A percentile compares a stretch with the other conserved stretches of the same genome.
Conservation (phyloP, 2,888 invertebrate species). For the Tubulanus polymorphus region DNA sequence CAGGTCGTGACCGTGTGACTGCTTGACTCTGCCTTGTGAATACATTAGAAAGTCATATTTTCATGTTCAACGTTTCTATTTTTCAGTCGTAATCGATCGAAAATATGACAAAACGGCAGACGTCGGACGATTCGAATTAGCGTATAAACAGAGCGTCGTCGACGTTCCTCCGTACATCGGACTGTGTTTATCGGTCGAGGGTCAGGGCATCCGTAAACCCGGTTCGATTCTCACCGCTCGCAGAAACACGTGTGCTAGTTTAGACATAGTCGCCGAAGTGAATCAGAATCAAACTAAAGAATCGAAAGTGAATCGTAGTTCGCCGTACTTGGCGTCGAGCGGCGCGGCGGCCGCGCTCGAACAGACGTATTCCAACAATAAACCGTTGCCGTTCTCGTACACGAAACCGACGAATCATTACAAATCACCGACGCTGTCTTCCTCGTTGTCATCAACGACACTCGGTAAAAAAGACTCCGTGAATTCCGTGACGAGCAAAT, state of each 20-base stretch:
- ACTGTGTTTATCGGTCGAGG: slow-evolving; percentile 45
- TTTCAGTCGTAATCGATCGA: slow-evolving; percentile 52
- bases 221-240: no score
- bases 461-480: neutral
- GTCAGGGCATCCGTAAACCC: slow-evolving; percentile 32
- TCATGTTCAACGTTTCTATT: slow-evolving; percentile 4
- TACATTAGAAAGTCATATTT: neutral
- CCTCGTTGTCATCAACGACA: neutral
- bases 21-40: no score
- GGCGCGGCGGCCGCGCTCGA: neutral
- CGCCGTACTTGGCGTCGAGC: neutral
- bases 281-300: neutral
- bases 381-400: neutral
- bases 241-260: no score
- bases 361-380: neutral
- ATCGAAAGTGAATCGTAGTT: neutral
- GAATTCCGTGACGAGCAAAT: neutral
- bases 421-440: neutral
- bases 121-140: slow-evolving; percentile 51
- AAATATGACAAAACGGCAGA: slow-evolving; percentile 48
- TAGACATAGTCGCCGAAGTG: neutral
- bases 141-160: slow-evolving; percentile 48
- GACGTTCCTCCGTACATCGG: slow-evolving; percentile 53
- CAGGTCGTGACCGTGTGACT: no score
- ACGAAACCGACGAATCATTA: neutral